Base-by-base conservation (phyloP, 2,797 vertebrate species). In the Chromis chromis region DNA sequence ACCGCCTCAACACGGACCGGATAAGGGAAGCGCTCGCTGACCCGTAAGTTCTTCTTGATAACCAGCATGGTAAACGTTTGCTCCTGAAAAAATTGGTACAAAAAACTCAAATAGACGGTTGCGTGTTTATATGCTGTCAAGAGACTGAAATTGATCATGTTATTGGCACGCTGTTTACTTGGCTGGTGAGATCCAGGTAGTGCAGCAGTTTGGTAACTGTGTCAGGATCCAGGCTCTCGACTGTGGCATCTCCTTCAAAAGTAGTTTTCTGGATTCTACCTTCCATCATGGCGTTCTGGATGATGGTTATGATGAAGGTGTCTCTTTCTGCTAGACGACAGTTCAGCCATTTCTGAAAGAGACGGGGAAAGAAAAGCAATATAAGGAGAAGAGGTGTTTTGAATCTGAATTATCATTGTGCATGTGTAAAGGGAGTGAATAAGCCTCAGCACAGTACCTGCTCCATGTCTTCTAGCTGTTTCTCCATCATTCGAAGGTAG, bases 201-300 rank as follows among this genome's bases (percentile, higher is more conserved):
- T 94, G 93, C 65, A 95, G 91, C 52, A 95, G 84, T 76, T 91
- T 95, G 80, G 82, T 91, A 4, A 94, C 94, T 0, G 89, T 93
- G 77, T 95, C 93, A 0, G 93, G 86, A 71, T 95, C 94, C 65
- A 95, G 66, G 40, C 75, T 88, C 74, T 95, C 93, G 11, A 93
- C 92, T 2, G 64, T 88, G 60, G 89, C 89, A 0, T 92, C 87
- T 40, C 95, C 95, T 65, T 91, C 84, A 46, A 90, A 67, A 25
- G 90, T 93, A 1, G 92, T 94, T 77, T 90, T 93, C 63, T 91
- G 91, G 62, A 96, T 92, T 27, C 91, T 91, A 24, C 94, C 95
- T 78, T 95, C 95, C 94, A 95, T 95, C 94, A 94, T 94, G 68
- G 94, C 95, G 4, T 96, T 95, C 84, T 95, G 95, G 83, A 96